phyloP scores from a whole-genome alignment of 2,888 invertebrate genomes.

The Heteromyza rotundicornis region DNA sequence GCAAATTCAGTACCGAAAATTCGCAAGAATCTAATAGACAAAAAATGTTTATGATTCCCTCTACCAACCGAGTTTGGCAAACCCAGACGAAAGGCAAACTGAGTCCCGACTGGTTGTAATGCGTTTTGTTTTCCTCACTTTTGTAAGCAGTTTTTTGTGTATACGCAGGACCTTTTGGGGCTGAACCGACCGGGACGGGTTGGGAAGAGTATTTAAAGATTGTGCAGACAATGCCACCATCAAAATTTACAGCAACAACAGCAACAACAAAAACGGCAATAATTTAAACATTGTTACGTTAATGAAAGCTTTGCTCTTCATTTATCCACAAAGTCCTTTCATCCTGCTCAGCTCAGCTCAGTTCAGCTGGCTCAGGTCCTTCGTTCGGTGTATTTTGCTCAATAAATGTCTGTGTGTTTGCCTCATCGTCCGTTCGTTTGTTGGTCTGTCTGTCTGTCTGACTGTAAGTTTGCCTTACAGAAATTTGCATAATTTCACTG shows the following conservation, averaged over 20 bases:
- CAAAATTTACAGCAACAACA: too few relatives aligned
- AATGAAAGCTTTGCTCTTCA: constrained; percentile 60
- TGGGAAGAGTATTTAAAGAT: too few relatives aligned
- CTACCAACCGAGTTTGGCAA: background rate
- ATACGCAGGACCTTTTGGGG: background rate
- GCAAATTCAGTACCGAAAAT: too few relatives aligned
- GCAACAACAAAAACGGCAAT: constrained; percentile 37
- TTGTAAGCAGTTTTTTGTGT: background rate
- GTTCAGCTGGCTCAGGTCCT: constrained; percentile 1
- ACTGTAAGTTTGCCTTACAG: constrained; percentile 57
- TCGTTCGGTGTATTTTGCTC: constrained; percentile 16
- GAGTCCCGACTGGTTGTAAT: too few relatives aligned
- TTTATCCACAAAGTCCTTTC: constrained; percentile 36
- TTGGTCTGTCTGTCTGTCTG: constrained; percentile 12
- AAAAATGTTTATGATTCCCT: too few relatives aligned
- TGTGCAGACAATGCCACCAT: too few relatives aligned
- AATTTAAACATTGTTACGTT: constrained; percentile 58
- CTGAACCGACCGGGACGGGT: too few relatives aligned
- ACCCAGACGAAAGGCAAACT: background rate
- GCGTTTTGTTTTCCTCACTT: background rate
- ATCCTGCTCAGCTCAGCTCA: background rate
- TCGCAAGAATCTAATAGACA: too few relatives aligned
- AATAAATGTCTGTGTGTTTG: constrained; percentile 18
- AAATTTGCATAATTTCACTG: constrained; percentile 62
- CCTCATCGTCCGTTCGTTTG: constrained; percentile 16